Percentiles rank a stretch among this genome's conserved stretches.
Evolutionary conservation across 2,113 vertebrate genomes (phyloP).

Genomic region (Fregetta grallaria): DNA sequence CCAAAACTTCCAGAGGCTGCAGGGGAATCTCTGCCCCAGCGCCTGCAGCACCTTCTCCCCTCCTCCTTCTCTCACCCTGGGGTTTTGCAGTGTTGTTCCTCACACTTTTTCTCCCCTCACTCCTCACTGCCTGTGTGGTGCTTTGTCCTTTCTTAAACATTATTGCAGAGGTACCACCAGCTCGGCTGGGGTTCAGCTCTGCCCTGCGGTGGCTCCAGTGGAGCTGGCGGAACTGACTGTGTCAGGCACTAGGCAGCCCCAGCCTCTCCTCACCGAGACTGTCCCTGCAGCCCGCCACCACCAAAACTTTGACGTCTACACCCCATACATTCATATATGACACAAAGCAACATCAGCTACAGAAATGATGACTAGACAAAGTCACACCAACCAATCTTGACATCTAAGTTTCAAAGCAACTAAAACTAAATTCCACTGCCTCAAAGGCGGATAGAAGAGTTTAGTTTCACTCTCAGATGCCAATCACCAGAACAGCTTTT

Average conservation of each 20-base stretch:
- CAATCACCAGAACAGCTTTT: not conserved
- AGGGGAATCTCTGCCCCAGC: not conserved
- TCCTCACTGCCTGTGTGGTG: not conserved
- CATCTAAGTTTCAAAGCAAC: not conserved
- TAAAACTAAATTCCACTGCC: not conserved
- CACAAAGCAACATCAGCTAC: not conserved
- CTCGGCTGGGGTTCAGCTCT: not conserved
- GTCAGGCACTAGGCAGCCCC: not conserved
- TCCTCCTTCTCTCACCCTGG: not conserved
- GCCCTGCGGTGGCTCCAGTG: accelerated
- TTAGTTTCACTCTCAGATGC: not conserved
- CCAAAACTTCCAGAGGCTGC: not conserved
- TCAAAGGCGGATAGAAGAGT: not conserved
- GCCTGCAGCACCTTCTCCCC: not conserved
- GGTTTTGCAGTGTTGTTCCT: not conserved
- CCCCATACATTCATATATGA: not conserved
- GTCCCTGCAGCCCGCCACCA: not conserved
- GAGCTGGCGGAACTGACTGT: not conserved
- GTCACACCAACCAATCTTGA: not conserved
- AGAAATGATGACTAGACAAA: not conserved
- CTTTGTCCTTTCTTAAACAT: not conserved
- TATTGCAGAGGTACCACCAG: not conserved
- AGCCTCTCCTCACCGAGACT: not conserved
- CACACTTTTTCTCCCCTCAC: not conserved
- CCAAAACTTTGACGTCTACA: not conserved